Evolutionary conservation across 1,140 invertebrate genomes (phyloP).

Genomic region (Calliphora vicina): DNA sequence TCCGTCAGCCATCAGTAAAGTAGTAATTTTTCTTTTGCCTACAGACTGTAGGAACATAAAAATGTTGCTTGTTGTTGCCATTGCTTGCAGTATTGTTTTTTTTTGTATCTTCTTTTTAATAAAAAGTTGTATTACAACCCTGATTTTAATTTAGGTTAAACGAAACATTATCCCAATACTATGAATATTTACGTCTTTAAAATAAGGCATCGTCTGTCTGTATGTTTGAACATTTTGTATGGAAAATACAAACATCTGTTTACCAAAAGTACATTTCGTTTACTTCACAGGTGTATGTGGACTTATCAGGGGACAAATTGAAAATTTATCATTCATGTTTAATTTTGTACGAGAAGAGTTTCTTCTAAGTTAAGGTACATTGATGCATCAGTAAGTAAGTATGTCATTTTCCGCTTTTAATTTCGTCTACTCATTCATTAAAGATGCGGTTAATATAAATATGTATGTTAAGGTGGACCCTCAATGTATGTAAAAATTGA

Average conservation of each 20-base stretch:
- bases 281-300: neutral
- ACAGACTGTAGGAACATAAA: constrained; percentile 1
- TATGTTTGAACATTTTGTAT: neutral
- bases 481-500: too few relatives aligned
- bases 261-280: neutral
- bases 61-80: neutral
- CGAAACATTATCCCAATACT: neutral
- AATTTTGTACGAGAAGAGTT: too few relatives aligned
- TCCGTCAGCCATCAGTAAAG: constrained; percentile 42
- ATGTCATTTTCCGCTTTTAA: too few relatives aligned
- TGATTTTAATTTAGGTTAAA: constrained; percentile 7
- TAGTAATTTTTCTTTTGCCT: constrained; percentile 25
- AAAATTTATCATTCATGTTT: neutral
- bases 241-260: neutral
- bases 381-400: too few relatives aligned
- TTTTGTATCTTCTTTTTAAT: neutral
- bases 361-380: too few relatives aligned
- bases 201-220: neutral
- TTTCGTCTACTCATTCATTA: too few relatives aligned
- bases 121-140: neutral
- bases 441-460: too few relatives aligned
- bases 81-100: neutral
- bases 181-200: neutral
- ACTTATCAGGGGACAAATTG: neutral
- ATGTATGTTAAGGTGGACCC: too few relatives aligned